These are phyloP conservation scores for Chrysomela aeneicollis DNA, from an alignment of 2,888 invertebrate genomes.

Conservation along the genomic window DNA sequence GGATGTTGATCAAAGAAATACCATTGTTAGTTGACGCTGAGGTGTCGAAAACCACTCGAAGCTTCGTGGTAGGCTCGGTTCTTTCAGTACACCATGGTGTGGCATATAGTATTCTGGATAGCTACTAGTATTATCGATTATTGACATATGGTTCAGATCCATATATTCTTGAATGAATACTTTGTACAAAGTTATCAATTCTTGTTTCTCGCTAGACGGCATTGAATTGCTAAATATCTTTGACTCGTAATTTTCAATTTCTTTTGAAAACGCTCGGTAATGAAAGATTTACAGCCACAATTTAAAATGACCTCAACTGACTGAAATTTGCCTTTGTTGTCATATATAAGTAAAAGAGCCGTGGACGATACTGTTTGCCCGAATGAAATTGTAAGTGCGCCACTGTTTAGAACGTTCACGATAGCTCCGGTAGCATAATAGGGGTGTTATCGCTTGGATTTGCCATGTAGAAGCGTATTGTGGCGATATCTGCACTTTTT, in stretches of 20 bases:
- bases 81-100: slow-evolving; percentile 32
- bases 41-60: slow-evolving; percentile 34
- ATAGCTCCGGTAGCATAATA: too few relatives aligned
- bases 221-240: slow-evolving; percentile 25
- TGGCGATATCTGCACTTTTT: slow-evolving; percentile 3
- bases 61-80: slow-evolving; percentile 30
- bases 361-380: slow-evolving; percentile 18
- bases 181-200: slow-evolving; percentile 28
- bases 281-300: slow-evolving; percentile 13
- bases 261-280: too few relatives aligned
- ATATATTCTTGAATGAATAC: slow-evolving; percentile 33
- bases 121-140: slow-evolving; percentile 3
- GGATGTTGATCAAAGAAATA: slow-evolving; percentile 31
- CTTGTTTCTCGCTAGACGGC: slow-evolving; percentile 26
- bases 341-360: slow-evolving; percentile 4
- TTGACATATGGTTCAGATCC: slow-evolving; percentile 16
- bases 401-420: too few relatives aligned
- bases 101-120: slow-evolving; percentile 24
- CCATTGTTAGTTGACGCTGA: slow-evolving; percentile 25
- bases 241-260: background rate
- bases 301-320: slow-evolving; percentile 1
- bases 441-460: too few relatives aligned
- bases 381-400: too few relatives aligned
- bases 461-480: too few relatives aligned
- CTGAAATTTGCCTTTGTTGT: background rate